These are phyloP conservation scores for Actias luna DNA, from an alignment of 2,888 invertebrate genomes.

Conservation along the genomic window DNA sequence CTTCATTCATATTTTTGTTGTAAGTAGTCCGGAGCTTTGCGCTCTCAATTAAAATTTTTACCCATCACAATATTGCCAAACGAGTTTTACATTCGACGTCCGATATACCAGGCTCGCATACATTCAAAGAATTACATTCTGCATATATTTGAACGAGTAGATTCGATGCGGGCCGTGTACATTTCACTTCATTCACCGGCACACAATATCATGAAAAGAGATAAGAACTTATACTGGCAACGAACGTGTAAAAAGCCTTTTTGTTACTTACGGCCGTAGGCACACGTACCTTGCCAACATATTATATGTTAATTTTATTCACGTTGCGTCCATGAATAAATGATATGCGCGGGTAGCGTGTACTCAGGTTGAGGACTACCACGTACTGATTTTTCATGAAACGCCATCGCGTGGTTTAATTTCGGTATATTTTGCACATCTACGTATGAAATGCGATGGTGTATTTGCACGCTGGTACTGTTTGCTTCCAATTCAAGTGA, in stretches of 20 bases:
- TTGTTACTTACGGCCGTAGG: conserved; percentile 7
- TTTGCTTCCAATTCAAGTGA: not conserved
- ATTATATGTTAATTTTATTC: conserved; percentile 18
- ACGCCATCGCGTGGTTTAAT: not conserved
- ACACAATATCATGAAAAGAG: conserved; percentile 12
- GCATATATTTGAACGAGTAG: conserved; percentile 38
- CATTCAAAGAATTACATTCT: conserved; percentile 37
- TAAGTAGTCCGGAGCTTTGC: not conserved
- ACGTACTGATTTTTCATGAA: not conserved
- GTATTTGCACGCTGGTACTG: not conserved
- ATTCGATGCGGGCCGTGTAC: conserved; percentile 30
- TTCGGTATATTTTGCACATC: not conserved
- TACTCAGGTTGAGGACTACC: conserved; percentile 6
- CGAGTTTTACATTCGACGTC: not conserved
- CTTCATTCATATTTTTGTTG: no score
- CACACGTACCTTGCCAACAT: not conserved
- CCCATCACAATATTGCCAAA: not conserved
- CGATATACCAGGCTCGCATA: conserved; percentile 33
- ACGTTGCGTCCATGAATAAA: conserved; percentile 16
- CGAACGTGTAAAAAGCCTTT: conserved; percentile 16
- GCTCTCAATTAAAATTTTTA: not conserved
- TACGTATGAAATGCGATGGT: not conserved
- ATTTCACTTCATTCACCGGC: conserved; percentile 21
- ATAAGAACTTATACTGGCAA: conserved; percentile 9
- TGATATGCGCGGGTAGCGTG: conserved; percentile 13